Percentiles rank a stretch among this genome's conserved stretches.
phyloP scores from a whole-genome alignment of 2,888 invertebrate genomes.

The Phlogophora meticulosa region DNA sequence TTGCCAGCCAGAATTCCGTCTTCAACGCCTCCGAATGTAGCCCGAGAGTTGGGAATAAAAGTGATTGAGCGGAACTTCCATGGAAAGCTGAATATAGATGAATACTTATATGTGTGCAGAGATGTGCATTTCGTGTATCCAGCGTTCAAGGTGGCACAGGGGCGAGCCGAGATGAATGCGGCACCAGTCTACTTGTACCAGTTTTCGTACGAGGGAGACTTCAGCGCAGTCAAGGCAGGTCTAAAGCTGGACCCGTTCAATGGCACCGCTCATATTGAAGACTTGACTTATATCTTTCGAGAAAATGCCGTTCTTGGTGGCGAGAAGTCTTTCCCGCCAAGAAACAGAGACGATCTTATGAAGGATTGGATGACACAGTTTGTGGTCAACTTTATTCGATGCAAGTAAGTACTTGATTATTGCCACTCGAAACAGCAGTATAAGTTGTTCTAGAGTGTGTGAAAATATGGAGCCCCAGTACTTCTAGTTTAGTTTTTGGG shows the following conservation, averaged over 20 bases:
- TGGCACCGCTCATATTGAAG: constrained; percentile 84
- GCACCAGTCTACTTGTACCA: constrained; percentile 86
- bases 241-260: constrained; percentile 68
- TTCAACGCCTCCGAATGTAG: constrained; percentile 47
- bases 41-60: constrained; percentile 50
- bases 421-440: not conserved
- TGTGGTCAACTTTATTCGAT: constrained; percentile 58
- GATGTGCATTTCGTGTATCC: constrained; percentile 67
- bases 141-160: constrained; percentile 65
- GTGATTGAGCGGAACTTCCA: constrained; percentile 62
- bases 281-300: constrained; percentile 84
- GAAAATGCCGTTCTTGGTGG: constrained; percentile 62
- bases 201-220: constrained; percentile 83
- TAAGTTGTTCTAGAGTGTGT: not conserved
- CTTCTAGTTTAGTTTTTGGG: not conserved
- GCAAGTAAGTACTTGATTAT: constrained; percentile 41
- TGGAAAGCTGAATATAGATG: constrained; percentile 53
- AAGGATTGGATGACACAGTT: constrained; percentile 59
- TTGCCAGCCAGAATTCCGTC: constrained; percentile 58
- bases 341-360: constrained; percentile 60
- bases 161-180: constrained; percentile 54
- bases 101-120: constrained; percentile 49
- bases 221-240: constrained; percentile 78
- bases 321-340: constrained; percentile 39
- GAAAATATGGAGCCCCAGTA: not conserved